These are phyloP conservation scores for Panzeria rudis DNA, from an alignment of 2,888 invertebrate genomes.

Conservation along the genomic window DNA sequence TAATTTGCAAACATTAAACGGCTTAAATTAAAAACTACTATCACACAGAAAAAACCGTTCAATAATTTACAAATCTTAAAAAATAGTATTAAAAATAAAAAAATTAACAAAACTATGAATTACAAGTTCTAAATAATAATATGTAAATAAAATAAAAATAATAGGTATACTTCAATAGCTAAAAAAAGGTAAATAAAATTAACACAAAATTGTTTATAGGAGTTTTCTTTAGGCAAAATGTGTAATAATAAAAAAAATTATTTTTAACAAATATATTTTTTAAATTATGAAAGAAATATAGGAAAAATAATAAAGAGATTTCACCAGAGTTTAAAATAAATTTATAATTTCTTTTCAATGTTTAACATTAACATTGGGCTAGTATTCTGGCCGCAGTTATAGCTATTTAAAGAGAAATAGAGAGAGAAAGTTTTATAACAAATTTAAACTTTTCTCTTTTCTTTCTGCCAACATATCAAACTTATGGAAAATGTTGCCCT, in stretches of 20 bases:
- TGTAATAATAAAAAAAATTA: constrained; percentile 1
- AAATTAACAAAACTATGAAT: constrained; percentile 60
- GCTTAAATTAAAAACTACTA: constrained; percentile 84
- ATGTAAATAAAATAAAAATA: constrained; percentile 42
- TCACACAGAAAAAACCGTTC: constrained; percentile 83
- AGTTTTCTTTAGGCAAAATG: constrained; percentile 28
- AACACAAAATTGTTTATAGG: constrained; percentile 29
- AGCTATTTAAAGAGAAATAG: no score
- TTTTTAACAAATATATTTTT: constrained; percentile 10
- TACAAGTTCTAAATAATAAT: constrained; percentile 54
- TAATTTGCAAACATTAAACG: constrained; percentile 73
- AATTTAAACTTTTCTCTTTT: no score
- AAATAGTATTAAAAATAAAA: constrained; percentile 52
- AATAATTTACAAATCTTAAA: constrained; percentile 70
- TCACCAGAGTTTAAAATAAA: no score
- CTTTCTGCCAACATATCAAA: no score
- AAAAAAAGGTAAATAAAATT: constrained; percentile 49
- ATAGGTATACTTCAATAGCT: constrained; percentile 57
- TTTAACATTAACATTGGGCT: background rate
- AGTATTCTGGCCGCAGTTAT: background rate
- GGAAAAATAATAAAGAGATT: background rate
- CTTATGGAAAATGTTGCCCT: no score
- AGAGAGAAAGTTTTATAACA: no score
- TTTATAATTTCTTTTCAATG: background rate
- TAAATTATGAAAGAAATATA: background rate